Conservation (phyloP, 35 echinoderm and acorn worm genomes). For the Anneissia japonica region DNA sequence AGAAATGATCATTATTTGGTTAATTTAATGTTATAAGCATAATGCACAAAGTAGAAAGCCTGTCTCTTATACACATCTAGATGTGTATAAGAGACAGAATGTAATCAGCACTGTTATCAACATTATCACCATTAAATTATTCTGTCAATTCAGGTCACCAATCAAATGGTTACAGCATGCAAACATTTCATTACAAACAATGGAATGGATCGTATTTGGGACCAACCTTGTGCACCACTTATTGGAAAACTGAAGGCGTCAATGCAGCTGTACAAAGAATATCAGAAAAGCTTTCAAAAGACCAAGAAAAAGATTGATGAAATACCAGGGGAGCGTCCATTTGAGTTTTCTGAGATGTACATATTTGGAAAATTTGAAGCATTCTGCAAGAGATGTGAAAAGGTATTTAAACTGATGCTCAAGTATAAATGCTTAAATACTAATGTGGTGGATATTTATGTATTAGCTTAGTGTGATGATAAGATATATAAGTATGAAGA, state of each 20-base stretch:
- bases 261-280: constrained; percentile 76
- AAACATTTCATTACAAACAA: constrained; percentile 91
- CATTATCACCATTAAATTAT: too few species aligned
- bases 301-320: constrained; percentile 97
- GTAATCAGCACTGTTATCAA: too few species aligned
- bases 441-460: background rate
- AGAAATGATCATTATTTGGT: too few species aligned
- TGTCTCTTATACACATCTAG: too few species aligned
- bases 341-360: constrained; percentile 99
- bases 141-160: constrained; percentile 54
- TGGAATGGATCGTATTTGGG: constrained; percentile 87
- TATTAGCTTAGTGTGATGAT: too few species aligned
- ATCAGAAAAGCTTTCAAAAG: constrained; percentile 80
- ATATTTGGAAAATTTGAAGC: constrained; percentile 99
- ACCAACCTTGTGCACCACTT: constrained; percentile 66
- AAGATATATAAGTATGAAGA: background rate
- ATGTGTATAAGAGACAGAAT: too few species aligned
- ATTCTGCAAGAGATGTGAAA: constrained; percentile 92
- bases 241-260: constrained; percentile 62
- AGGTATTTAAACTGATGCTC: constrained; percentile 63
- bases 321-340: constrained; percentile 72
- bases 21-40: too few species aligned
- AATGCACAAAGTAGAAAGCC: too few species aligned
- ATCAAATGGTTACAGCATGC: constrained; percentile 98
- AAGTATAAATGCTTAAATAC: too few species aligned